Evolutionary conservation across 2,797 vertebrate species (phyloP).

Genomic region (Hemitrygon akajei): DNA sequence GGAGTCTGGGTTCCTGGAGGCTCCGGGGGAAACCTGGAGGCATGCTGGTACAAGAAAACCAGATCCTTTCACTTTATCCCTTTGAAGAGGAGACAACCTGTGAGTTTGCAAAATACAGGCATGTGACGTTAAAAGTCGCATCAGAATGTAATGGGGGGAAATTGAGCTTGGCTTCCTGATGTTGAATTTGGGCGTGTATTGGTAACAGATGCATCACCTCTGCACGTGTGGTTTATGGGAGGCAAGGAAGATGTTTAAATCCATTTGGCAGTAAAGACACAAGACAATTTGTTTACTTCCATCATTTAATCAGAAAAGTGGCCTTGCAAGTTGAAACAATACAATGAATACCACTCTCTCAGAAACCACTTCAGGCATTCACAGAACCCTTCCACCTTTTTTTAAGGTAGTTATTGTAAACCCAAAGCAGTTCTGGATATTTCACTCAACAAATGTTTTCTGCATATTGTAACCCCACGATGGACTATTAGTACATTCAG

Average conservation of each 20-base stretch:
- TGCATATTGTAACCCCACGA: neutral
- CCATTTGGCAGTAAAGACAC: too few relatives aligned
- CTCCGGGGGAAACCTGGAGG: neutral
- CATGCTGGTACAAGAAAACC: neutral
- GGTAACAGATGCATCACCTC: too few relatives aligned
- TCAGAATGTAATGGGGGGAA: too few relatives aligned
- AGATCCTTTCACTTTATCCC: neutral
- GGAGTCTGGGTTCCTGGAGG: neutral
- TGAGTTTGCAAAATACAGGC: neutral
- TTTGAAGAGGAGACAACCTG: neutral
- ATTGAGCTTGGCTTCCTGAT: too few relatives aligned
- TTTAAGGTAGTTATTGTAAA: neutral
- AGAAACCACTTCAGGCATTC: neutral
- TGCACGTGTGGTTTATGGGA: too few relatives aligned
- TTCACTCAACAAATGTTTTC: slow-evolving; percentile 6
- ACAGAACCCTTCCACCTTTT: neutral
- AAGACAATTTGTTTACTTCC: too few relatives aligned
- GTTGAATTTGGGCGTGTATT: too few relatives aligned
- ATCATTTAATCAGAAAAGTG: neutral
- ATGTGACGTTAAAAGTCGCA: neutral
- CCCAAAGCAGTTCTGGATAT: neutral
- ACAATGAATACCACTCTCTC: neutral
- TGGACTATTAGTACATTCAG: neutral
- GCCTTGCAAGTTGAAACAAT: neutral
- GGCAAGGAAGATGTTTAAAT: too few relatives aligned